Percentiles rank a stretch among this genome's conserved stretches.
These are phyloP conservation scores for Tachuris rubrigastra DNA, from an alignment of 2,113 vertebrate species.

Conservation along the genomic window DNA sequence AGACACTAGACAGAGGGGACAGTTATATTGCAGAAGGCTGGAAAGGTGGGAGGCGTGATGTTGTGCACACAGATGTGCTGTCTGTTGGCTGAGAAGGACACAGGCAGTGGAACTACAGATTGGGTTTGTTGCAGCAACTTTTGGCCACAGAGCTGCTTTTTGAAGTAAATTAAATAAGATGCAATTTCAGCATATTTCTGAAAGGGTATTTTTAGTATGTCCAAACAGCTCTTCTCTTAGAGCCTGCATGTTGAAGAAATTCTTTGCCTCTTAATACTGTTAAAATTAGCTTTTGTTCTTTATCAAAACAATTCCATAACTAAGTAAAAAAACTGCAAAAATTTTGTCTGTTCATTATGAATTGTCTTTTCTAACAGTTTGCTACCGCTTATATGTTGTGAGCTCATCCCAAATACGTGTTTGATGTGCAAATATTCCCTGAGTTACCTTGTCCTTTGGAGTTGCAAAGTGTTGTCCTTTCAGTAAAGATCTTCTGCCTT, in stretches of 20 bases:
- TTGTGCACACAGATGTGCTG: background rate
- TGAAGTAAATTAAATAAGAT: background rate
- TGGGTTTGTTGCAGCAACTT: background rate
- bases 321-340: background rate
- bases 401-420: background rate
- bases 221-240: background rate
- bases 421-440: background rate
- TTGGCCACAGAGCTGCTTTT: background rate
- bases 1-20: background rate
- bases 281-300: background rate
- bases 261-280: background rate
- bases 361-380: background rate
- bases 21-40: background rate
- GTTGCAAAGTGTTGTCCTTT: background rate
- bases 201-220: background rate
- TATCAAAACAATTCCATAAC: background rate
- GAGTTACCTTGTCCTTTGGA: background rate
- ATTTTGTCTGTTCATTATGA: background rate
- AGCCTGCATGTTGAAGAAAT: background rate
- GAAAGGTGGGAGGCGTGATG: background rate
- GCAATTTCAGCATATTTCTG: background rate
- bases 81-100: background rate
- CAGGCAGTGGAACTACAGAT: background rate
- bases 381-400: background rate
- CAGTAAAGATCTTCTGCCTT: background rate